Conservation (phyloP, 2,113 vertebrate species). For the Cottus gobio region DNA sequence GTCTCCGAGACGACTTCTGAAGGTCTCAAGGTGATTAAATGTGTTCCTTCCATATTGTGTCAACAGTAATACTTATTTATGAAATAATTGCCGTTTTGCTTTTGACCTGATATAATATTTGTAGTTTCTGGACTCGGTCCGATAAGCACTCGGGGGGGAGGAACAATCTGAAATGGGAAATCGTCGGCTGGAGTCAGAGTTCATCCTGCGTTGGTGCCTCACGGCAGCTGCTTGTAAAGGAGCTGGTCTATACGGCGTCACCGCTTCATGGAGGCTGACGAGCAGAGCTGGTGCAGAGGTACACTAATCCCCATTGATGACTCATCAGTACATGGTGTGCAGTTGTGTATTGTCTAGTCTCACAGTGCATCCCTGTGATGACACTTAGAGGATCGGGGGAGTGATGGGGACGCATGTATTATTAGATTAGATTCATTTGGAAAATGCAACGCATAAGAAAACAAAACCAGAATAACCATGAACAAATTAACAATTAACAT, state of each 20-base stretch:
- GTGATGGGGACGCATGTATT: no score
- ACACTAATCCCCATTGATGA: slow-evolving; percentile 45
- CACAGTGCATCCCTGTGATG: slow-evolving; percentile 1
- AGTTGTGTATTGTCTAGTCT: slow-evolving; percentile 36
- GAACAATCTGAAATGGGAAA: slow-evolving; percentile 36
- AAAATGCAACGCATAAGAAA: background rate
- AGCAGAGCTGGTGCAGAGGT: slow-evolving; percentile 22
- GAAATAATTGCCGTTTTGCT: slow-evolving; percentile 30
- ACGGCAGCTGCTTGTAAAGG: slow-evolving; percentile 12
- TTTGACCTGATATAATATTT: slow-evolving; percentile 21
- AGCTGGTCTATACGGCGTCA: slow-evolving; percentile 37
- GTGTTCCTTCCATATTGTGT: background rate
- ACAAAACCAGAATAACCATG: background rate
- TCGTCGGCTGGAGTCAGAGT: slow-evolving; percentile 18
- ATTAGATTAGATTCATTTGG: no score
- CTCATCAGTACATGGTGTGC: slow-evolving; percentile 44
- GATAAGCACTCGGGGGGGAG: slow-evolving; percentile 30
- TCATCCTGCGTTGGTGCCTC: slow-evolving; percentile 18
- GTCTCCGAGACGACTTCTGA: slow-evolving; percentile 28
- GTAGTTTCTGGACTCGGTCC: background rate
- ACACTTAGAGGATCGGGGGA: slow-evolving; percentile 7
- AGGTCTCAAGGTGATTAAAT: slow-evolving; percentile 38
- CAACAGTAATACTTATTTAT: slow-evolving; percentile 24
- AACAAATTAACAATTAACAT: background rate
- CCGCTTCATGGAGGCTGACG: slow-evolving; percentile 57